phyloP scores from a whole-genome alignment of 1,140 invertebrate species.

The Paralvinella palmiformis region DNA sequence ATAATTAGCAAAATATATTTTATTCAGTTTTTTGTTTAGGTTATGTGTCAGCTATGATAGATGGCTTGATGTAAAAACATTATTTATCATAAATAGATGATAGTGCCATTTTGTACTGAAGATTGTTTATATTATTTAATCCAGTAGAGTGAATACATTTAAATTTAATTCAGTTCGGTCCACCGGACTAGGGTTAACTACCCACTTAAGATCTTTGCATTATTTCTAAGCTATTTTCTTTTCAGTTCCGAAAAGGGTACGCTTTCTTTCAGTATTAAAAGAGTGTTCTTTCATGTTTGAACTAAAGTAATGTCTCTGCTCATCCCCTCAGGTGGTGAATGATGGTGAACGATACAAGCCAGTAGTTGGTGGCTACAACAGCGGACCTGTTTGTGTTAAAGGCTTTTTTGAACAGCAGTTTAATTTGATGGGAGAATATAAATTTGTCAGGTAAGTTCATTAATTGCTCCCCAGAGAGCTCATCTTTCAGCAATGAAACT shows the following conservation, averaged over 20 bases:
- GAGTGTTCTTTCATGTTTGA: neutral
- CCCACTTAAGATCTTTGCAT: slow-evolving; percentile 2
- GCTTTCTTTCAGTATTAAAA: neutral
- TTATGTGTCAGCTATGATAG: too few relatives aligned
- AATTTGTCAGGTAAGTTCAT: slow-evolving; percentile 48
- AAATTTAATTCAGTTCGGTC: too few relatives aligned
- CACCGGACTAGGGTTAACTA: neutral
- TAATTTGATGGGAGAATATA: slow-evolving; percentile 45
- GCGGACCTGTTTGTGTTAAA: slow-evolving; percentile 19
- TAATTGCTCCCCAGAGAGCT: too few relatives aligned
- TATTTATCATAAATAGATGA: too few relatives aligned
- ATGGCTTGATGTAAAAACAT: too few relatives aligned
- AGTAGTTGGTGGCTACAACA: slow-evolving; percentile 44
- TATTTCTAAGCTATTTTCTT: neutral
- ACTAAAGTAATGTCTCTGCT: slow-evolving; percentile 12
- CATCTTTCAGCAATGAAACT: too few relatives aligned
- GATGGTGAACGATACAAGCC: slow-evolving; percentile 45
- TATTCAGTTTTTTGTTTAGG: too few relatives aligned
- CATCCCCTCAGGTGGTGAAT: slow-evolving; percentile 41
- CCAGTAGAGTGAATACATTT: too few relatives aligned
- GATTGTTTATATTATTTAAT: too few relatives aligned
- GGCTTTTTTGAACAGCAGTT: slow-evolving; percentile 44
- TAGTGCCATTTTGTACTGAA: too few relatives aligned
- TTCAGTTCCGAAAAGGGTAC: neutral
- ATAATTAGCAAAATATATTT: too few relatives aligned